Evolutionary conservation across 2,888 invertebrate species (phyloP), one percentile per base, ranked within the genome.

Genomic region (Emesis russula): DNA sequence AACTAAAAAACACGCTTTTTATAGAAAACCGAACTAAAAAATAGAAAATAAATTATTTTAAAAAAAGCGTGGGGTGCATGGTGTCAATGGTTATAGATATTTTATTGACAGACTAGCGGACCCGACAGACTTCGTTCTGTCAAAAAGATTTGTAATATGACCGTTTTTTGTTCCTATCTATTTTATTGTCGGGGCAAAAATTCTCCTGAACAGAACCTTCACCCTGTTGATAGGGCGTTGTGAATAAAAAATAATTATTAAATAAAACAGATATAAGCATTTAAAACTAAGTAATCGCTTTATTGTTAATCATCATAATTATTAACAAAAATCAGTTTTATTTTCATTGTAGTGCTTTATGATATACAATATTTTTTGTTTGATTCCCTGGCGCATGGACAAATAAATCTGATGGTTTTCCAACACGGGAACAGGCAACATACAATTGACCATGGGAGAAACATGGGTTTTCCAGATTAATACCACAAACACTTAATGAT

Each of bases 351-450:
- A 92, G 89, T 87, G 87, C 87, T 90, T 90, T 92, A 38, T 90
- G 91, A 15, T 91, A 93, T 80, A 91, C 92, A 68, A 92, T 90
- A 38, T 91, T 91, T 92, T 91, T 94, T 91, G 92, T 93, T 93
- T 87, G 84, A 86, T 93, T 86, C 75, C 73, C 89, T 93, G 93
- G 90, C 87, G 92, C 90, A 70, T 90, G 92, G 44, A 94, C 7
- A 94, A 95, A 95, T 86, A 95, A 88, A 93, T 68, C 89, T 79
- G 95, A 94, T 94, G 94, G 94, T 95, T 94, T 95, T 87, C 92
- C 94, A 89, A 94, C 91, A 88, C 94, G 91, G 86, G 93, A 94
- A 95, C 94, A 95, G 84, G 94, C 95, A 89, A 95, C 95, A 88
- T 94, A 94, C 86, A 94, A 94, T 88, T 95, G 95, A 79, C 92